These are phyloP conservation scores for Antitype chi DNA, from an alignment of 2,888 invertebrate genomes.

Conservation along the genomic window DNA sequence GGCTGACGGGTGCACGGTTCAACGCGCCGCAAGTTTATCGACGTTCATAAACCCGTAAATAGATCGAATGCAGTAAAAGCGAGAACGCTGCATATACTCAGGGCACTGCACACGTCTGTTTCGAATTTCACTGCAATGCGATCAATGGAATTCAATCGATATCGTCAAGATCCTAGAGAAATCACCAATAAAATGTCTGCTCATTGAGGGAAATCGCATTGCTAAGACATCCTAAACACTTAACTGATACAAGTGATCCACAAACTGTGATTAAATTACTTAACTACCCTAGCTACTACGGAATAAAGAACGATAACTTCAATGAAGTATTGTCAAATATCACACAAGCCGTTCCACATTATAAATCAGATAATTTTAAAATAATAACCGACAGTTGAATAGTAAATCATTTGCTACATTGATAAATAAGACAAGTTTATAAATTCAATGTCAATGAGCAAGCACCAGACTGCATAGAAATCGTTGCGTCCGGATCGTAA, in stretches of 20 bases:
- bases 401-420: conserved; percentile 39
- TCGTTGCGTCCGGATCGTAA: conserved; percentile 48
- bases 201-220: conserved; percentile 4
- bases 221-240: not conserved
- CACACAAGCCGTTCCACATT: conserved; percentile 12
- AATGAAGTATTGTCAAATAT: conserved; percentile 14
- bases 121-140: conserved; percentile 84
- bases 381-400: conserved; percentile 24
- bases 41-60: conserved; percentile 87
- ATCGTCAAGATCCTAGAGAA: conserved; percentile 57
- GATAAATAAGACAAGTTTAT: conserved; percentile 52
- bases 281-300: not conserved
- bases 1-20: conserved; percentile 73
- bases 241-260: not conserved
- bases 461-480: conserved; percentile 54
- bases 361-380: conserved; percentile 39
- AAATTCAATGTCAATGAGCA: conserved; percentile 57
- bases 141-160: conserved; percentile 82
- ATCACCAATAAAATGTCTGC: conserved; percentile 41
- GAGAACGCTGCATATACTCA: conserved; percentile 70
- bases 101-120: conserved; percentile 75
- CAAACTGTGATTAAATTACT: not conserved
- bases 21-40: conserved; percentile 83
- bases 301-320: not conserved
- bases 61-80: conserved; percentile 88